Percentiles rank a stretch among this genome's conserved stretches.
Conservation (phyloP, 1,140 invertebrate genomes). For the Drosophila tristis region DNA sequence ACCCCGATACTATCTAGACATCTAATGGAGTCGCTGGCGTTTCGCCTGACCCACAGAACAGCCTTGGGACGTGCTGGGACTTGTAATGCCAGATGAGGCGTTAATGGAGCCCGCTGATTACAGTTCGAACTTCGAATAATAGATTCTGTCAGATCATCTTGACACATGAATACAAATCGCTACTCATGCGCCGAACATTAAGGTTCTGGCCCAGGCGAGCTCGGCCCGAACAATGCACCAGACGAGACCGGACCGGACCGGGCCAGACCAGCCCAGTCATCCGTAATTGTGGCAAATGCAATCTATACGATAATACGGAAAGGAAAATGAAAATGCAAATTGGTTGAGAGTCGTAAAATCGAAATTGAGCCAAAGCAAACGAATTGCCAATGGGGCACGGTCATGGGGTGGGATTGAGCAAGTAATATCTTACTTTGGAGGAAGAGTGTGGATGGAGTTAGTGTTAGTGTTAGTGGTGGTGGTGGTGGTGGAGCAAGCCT, state of each 20-base stretch:
- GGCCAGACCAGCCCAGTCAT: neutral
- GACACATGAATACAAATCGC: constrained; percentile 53
- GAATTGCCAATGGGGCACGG: constrained; percentile 48
- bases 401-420: constrained; percentile 45
- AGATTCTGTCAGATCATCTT: constrained; percentile 31
- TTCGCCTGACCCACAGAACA: constrained; percentile 28
- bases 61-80: constrained; percentile 31
- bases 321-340: constrained; percentile 35
- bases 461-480: too few relatives aligned
- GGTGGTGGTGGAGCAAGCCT: constrained; percentile 36
- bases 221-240: neutral
- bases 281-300: constrained; percentile 53
- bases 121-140: neutral
- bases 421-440: constrained; percentile 16
- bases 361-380: constrained; percentile 48
- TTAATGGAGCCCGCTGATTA: constrained; percentile 35
- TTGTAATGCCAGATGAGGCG: neutral
- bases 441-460: too few relatives aligned
- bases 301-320: constrained; percentile 72
- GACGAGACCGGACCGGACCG: too few relatives aligned
- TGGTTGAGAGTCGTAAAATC: constrained; percentile 40
- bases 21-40: constrained; percentile 26
- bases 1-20: constrained; percentile 1
- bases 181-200: constrained; percentile 54
- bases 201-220: constrained; percentile 13